Evolutionary conservation across 1,140 invertebrate genomes (phyloP).

Genomic region (Conus ventricosus): DNA sequence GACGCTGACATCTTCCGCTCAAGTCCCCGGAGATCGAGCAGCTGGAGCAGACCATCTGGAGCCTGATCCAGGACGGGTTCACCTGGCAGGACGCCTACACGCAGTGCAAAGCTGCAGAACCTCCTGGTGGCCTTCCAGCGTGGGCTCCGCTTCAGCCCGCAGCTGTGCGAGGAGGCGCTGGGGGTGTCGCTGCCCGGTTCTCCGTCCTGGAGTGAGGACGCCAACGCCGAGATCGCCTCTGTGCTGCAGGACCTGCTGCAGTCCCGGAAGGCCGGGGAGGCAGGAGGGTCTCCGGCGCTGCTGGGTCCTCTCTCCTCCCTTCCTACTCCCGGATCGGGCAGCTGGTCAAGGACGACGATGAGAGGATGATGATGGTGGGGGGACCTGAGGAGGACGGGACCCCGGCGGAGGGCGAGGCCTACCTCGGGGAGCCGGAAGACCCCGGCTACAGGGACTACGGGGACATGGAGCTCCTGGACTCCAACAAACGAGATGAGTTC

Average conservation of each 20-base stretch:
- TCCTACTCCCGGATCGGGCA: not conserved
- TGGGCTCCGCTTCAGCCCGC: conserved; percentile 43
- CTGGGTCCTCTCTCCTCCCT: not conserved
- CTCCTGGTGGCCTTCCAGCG: conserved; percentile 48
- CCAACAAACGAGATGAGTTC: conserved; percentile 64
- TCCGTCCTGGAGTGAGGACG: conserved; percentile 17
- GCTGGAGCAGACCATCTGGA: conserved; percentile 49
- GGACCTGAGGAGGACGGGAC: not conserved
- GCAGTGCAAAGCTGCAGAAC: conserved; percentile 64
- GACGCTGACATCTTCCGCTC: conserved; percentile 44
- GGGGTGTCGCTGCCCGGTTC: conserved; percentile 32
- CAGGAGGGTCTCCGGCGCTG: not conserved
- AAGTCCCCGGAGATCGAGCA: conserved; percentile 45
- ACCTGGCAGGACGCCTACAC: conserved; percentile 62
- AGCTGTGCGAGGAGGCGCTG: conserved; percentile 49
- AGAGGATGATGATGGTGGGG: not conserved
- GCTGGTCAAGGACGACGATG: not conserved
- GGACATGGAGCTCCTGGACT: conserved; percentile 36
- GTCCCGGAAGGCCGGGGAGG: not conserved
- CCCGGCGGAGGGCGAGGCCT: not conserved
- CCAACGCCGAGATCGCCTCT: conserved; percentile 47
- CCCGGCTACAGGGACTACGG: not conserved
- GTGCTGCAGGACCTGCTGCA: conserved; percentile 48
- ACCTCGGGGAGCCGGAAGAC: not conserved
- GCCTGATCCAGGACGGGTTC: conserved; percentile 54